Conservation (phyloP, 2,113 vertebrate species). For the Tiliqua scincoides region DNA sequence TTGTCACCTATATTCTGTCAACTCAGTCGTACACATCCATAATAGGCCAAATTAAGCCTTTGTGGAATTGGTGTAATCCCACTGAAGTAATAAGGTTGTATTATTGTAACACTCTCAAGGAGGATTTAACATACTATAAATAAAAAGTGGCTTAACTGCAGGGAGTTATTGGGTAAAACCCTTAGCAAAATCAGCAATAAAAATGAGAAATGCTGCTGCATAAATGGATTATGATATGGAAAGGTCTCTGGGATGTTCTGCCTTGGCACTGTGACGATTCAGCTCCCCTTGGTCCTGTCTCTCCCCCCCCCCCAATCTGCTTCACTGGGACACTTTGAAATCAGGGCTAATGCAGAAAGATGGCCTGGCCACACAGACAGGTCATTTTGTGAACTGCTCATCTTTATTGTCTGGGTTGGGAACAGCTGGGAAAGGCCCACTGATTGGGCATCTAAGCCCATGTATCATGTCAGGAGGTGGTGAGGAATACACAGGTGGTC, state of each 20-base stretch:
- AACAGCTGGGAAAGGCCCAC: too few species aligned
- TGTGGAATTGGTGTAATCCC: constrained; percentile 11
- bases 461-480: too few species aligned
- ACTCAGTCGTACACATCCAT: not conserved
- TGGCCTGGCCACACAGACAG: too few species aligned
- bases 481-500: too few species aligned
- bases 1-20: constrained; percentile 20
- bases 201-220: not conserved
- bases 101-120: not conserved
- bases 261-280: not conserved
- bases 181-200: constrained; percentile 18
- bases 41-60: constrained; percentile 22
- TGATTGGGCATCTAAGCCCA: too few species aligned
- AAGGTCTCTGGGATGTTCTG: not conserved
- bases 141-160: not conserved
- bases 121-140: not conserved
- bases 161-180: not conserved
- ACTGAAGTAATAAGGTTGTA: not conserved
- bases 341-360: too few species aligned
- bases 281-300: too few species aligned
- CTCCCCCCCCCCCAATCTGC: too few species aligned
- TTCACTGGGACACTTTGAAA: too few species aligned
- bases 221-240: constrained; percentile 8
- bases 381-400: too few species aligned
- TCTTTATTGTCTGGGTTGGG: too few species aligned